Evolutionary conservation across 2,797 vertebrate species (phyloP), one percentile per base, ranked within the genome.

Genomic region (Propithecus deckenii): DNA sequence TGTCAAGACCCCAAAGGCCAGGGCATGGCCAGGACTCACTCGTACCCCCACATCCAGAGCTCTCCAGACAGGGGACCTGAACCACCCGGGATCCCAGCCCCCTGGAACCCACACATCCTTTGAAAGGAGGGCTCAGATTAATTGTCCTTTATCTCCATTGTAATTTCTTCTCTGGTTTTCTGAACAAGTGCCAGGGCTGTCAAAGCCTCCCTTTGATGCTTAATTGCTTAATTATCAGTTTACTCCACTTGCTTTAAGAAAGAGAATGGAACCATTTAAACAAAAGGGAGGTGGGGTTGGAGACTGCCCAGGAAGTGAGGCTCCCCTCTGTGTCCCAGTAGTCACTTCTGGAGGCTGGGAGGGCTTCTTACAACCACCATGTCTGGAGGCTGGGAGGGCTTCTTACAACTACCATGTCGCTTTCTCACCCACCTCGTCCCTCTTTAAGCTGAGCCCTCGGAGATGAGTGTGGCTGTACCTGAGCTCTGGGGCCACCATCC

Each of bases 161-260:
- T 72, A 79, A 83, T 92, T 84, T 96, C 43, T 89, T 93, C 43
- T 6, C 65, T 55, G 46, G 38, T n/a, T 88, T 91, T 90, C 88
- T 95, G 85, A 96, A 79, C 63, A 78, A 84, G 78, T 17, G 50
- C 94, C 96, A 94, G n/a, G 87, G 35, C 91, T 91, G 32, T 83
- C 80, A 94, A 41, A 92, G 46, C 28, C 50, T 94, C 81, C 63
- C 71, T 98, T 96, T 97, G 96, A 97, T 97, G 80, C 86, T 96
- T 97, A 97, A 95, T 97, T 97, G 92, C 94, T 97, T 97, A 97
- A 97, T 97, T 97, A 97, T 97, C 96, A 84, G 95, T 96, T 96
- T 92, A 86, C 63, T 95, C 46, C 46, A 72, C 80, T 65, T 92
- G 83, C 46, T 89, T 81, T 63, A 79, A 93, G 61, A 88, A 50